Evolutionary conservation across 2,113 vertebrate species (phyloP), one percentile per base, ranked within the genome.

Genomic region (Rhinoderma darwinii): DNA sequence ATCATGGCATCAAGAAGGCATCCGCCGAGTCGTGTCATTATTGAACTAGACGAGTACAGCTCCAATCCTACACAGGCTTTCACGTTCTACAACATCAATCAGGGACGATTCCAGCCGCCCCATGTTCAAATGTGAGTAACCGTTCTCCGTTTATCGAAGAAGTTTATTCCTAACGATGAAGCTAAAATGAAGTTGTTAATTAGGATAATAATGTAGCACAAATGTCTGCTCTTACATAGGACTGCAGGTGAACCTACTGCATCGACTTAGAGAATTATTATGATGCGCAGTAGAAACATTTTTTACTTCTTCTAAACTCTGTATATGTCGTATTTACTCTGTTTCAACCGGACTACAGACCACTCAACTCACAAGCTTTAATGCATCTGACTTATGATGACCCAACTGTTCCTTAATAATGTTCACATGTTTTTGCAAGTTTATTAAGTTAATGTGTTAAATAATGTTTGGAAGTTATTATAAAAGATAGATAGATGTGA

Each of bases 21-120:
- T 91, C 79, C 68, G 91, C 95, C 96, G 85, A 91, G 92, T 91
- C 90, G 97, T 88, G 92, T 95, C 5, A 89, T 95, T 35, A 93
- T 99, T 44, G 97, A 99, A 89, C 97, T 99, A 92, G 97, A 99
- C 15, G 98, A 99, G 89, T 99, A 99, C 93, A 99, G 98, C 92
- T 92, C 97, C 90, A 99, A 99, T 93, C 98, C 98, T 83, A 99
- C 98, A 0, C 98, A 99, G 93, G 98, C 98, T 75, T 99, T 99
- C 93, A 99, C 98, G 78, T 99, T 99, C 95, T 99, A 99, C 96
- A 99, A 99, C 92, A 99, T 99, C 93, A 99, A 99, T 95, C 98
- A 99, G 95, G 97, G 97, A 75, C 97, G 98, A 83, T 99, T 99
- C 91, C 98, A 99, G 92, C 98, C 98, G 0, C 98, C 98, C 0